These are phyloP conservation scores for Ambastaia sidthimunki DNA, from an alignment of 2,797 vertebrate genomes.

Conservation along the genomic window DNA sequence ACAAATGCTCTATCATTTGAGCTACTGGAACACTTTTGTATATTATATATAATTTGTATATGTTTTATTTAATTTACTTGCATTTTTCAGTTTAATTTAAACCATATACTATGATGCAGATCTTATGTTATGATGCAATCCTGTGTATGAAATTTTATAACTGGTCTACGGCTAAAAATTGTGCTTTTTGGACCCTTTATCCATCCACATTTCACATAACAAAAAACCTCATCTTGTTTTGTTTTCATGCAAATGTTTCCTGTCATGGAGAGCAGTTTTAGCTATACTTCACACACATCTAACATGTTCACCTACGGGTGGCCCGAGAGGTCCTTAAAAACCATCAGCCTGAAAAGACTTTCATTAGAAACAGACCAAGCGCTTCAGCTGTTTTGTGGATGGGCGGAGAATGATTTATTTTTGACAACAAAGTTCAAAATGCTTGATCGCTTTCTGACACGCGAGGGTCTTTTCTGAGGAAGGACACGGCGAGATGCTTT, in stretches of 20 bases:
- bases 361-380: slow-evolving; percentile 57
- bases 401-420: slow-evolving; percentile 57
- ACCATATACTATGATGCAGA: too few relatives aligned
- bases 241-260: slow-evolving; percentile 1
- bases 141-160: too few relatives aligned
- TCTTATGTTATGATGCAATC: too few relatives aligned
- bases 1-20: too few relatives aligned
- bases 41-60: too few relatives aligned
- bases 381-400: slow-evolving; percentile 44
- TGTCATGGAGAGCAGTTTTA: neutral
- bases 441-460: slow-evolving; percentile 45
- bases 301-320: neutral
- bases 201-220: neutral
- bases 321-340: slow-evolving; percentile 17
- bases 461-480: slow-evolving; percentile 12
- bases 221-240: neutral
- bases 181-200: too few relatives aligned
- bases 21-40: too few relatives aligned
- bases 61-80: too few relatives aligned
- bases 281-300: slow-evolving; percentile 6
- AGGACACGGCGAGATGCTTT: slow-evolving; percentile 40
- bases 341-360: slow-evolving; percentile 49
- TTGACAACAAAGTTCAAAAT: slow-evolving; percentile 45
- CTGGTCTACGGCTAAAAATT: too few relatives aligned
- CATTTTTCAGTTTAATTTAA: too few relatives aligned